Evolutionary conservation across 1,140 invertebrate species (phyloP), one percentile per base, ranked within the genome.

Genomic region (Microplitis mediator): DNA sequence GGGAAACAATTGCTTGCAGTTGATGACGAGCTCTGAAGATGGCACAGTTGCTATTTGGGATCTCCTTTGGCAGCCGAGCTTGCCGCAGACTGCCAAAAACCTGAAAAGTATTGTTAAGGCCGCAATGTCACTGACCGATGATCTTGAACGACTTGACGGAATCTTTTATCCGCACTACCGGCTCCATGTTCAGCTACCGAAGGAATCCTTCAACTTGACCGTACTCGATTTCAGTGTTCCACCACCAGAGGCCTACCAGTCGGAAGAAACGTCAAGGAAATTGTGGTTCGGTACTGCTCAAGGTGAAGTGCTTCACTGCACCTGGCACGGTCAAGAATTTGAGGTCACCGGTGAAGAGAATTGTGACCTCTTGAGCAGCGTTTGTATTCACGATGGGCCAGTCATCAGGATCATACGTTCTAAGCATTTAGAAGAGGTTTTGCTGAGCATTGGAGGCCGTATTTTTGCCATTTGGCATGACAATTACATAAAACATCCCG

Each of bases 1-100:
- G 0, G 16, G 45, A 11, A 52, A 72, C 13, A 80, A 67, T 4
- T 74, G 50, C 74, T 81, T 89, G n/a, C 90, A 91, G 77, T 91
- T 94, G 72, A 79, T 92, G 4, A 91, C 91, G 0, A 85, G 86
- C 54, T 89, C 90, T 16, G 86, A 90, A 66, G 92, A 93, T 77
- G 92, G 93, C 2, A 85, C 80, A 0, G 85, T 93, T 13, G 84
- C 89, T 23, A 88, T 93, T 77, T 94, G 93, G 93, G 90, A 92
- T 83, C 79, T 93, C 35, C 80, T 69, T 14, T 79, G 61, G 62
- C 66, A 77, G 61, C 72, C 67, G 14, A 71, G 14, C 13, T 14
- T 60, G 5, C 16, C 4, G 6, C n/a, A 36, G 45, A 45, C 66
- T 58, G 52, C 51, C 39, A 74, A 87, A 14, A 79, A 82, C 81